phyloP scores from a whole-genome alignment of 2,113 vertebrate species.

The Lycaon pictus region DNA sequence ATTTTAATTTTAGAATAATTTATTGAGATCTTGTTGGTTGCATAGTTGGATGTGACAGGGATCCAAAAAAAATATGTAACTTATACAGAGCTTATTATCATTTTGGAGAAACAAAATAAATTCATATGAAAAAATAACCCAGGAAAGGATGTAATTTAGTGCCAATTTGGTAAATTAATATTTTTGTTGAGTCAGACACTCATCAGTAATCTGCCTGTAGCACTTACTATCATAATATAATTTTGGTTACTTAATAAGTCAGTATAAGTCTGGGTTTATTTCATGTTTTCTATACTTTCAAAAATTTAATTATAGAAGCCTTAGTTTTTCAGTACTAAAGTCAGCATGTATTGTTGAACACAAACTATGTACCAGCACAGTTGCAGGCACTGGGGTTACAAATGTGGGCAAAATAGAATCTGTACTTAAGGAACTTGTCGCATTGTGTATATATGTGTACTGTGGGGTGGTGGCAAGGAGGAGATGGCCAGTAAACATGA shows the following conservation, averaged over 20 bases:
- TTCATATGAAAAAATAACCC: background rate
- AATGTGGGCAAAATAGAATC: background rate
- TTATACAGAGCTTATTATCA: conserved; percentile 27
- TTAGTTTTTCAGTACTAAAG: background rate
- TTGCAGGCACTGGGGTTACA: background rate
- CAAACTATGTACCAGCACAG: background rate
- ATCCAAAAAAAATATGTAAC: conserved; percentile 37
- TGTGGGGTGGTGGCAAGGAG: background rate
- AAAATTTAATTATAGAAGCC: background rate
- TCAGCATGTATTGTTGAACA: background rate
- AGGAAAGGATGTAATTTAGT: conserved; percentile 53
- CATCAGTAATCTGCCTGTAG: conserved; percentile 15
- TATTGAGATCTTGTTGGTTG: conserved; percentile 19
- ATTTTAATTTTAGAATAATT: conserved; percentile 60
- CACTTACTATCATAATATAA: background rate
- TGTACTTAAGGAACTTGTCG: background rate
- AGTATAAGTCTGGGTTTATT: background rate
- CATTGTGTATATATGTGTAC: background rate
- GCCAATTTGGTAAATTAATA: conserved; percentile 36
- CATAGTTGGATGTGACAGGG: conserved; percentile 12
- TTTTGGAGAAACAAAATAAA: conserved; percentile 32
- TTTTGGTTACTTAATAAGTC: conserved; percentile 15
- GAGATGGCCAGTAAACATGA: background rate
- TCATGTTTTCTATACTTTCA: conserved; percentile 17
- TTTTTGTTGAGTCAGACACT: conserved; percentile 36